A percentile compares a stretch with the other conserved stretches of the same genome.
Evolutionary conservation across 2,113 vertebrate genomes (phyloP).

Genomic region (Myrmophylax atrothorax): DNA sequence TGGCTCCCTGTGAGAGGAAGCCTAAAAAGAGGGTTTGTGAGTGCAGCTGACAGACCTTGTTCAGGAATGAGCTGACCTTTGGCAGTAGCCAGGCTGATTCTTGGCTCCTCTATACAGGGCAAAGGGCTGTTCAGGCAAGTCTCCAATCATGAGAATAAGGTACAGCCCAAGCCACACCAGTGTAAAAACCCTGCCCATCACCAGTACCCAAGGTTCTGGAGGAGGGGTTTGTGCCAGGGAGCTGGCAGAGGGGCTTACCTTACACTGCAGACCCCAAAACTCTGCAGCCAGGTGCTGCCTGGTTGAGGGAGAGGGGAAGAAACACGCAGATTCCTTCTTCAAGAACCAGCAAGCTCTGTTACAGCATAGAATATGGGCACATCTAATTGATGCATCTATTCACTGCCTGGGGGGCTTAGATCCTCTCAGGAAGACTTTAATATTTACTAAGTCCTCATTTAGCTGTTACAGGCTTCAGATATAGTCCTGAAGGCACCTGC

Average conservation of each 20-base stretch:
- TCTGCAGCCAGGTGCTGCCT: background rate
- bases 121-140: background rate
- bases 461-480: background rate
- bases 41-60: background rate
- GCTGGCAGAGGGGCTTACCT: background rate
- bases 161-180: background rate
- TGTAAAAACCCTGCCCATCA: background rate
- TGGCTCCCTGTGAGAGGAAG: background rate
- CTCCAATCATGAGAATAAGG: background rate
- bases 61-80: background rate
- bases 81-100: rapidly evolving
- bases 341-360: background rate
- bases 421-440: background rate
- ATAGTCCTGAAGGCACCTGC: background rate
- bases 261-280: background rate
- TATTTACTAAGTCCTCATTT: background rate
- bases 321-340: background rate
- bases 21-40: background rate
- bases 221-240: background rate
- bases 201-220: background rate
- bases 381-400: background rate
- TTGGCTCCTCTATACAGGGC: rapidly evolving
- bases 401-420: background rate
- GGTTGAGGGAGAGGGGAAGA: background rate
- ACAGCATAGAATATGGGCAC: rapidly evolving